phyloP scores from a whole-genome alignment of 2,113 vertebrate genomes.

The Elanoides forficatus region DNA sequence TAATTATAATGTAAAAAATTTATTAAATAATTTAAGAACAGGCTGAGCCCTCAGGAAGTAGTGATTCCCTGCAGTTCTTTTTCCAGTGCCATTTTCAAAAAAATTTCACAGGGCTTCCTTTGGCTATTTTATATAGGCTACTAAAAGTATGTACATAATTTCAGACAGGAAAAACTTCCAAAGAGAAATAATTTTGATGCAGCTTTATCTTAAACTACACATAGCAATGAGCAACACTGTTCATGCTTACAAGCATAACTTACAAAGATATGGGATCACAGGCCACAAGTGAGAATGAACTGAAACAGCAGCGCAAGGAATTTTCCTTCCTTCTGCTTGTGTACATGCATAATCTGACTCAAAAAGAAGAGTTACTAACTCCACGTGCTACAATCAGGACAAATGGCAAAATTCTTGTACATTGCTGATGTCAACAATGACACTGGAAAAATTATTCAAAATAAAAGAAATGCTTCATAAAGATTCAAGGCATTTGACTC shows the following conservation, averaged over 20 bases:
- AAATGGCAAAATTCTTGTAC: neutral
- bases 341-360: neutral
- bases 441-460: neutral
- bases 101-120: neutral
- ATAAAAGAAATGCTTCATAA: neutral
- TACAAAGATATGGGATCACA: accelerated
- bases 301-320: neutral
- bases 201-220: neutral
- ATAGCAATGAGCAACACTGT: neutral
- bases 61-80: neutral
- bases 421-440: neutral
- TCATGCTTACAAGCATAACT: neutral
- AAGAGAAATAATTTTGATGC: neutral
- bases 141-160: neutral
- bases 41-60: neutral
- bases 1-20: neutral
- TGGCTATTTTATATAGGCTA: neutral
- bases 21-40: neutral
- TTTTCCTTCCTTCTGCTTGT: neutral
- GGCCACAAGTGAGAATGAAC: neutral
- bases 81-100: neutral
- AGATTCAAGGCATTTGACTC: neutral
- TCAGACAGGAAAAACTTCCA: neutral
- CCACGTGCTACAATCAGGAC: neutral
- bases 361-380: neutral